phyloP scores from a whole-genome alignment of 2,113 vertebrate species.

The Tetraodon nigroviridis region DNA sequence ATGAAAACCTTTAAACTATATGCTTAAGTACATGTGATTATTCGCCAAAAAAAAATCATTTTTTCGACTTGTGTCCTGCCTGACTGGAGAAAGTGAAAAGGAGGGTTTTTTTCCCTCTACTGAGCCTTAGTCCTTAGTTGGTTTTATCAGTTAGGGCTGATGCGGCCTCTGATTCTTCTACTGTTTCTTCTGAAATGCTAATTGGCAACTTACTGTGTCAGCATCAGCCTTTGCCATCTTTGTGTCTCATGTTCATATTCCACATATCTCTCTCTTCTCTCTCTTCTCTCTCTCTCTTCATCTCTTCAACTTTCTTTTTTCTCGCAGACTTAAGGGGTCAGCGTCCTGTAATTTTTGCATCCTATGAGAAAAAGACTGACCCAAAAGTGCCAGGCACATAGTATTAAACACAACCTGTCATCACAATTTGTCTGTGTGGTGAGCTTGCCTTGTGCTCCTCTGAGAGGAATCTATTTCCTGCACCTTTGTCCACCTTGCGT shows the following conservation, averaged over 20 bases:
- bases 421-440: constrained; percentile 25
- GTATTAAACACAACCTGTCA: constrained; percentile 21
- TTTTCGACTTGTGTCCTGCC: constrained; percentile 42
- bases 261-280: constrained; percentile 31
- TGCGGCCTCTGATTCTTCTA: constrained; percentile 61
- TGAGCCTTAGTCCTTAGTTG: constrained; percentile 60
- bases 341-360: constrained; percentile 22
- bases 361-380: constrained; percentile 6
- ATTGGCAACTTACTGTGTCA: constrained; percentile 55
- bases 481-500: constrained; percentile 39
- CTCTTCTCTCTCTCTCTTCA: neutral
- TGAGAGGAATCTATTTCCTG: constrained; percentile 40
- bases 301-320: neutral
- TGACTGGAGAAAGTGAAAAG: constrained; percentile 28
- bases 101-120: constrained; percentile 4
- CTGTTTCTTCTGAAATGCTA: constrained; percentile 70
- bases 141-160: constrained; percentile 64
- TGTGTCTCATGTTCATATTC: constrained; percentile 49
- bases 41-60: constrained; percentile 26
- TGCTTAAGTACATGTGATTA: no score
- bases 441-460: constrained; percentile 41
- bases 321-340: constrained; percentile 30
- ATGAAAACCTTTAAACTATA: no score
- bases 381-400: constrained; percentile 8
- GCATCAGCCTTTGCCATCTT: constrained; percentile 54